Evolutionary conservation across 2,888 invertebrate genomes (phyloP).

Genomic region (Xanthorhoe designata): DNA sequence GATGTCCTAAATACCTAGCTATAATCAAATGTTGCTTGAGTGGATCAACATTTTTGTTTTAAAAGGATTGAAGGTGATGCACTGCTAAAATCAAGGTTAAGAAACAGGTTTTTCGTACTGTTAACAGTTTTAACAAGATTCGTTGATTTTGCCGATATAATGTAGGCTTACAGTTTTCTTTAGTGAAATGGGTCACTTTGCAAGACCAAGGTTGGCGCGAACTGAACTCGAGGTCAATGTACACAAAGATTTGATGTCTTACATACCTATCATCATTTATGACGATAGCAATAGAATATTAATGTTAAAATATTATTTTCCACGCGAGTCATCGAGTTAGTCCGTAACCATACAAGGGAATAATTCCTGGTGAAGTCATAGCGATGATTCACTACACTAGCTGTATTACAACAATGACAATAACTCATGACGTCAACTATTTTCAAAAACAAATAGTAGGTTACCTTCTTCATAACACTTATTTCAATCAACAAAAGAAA

Average conservation of each 20-base stretch:
- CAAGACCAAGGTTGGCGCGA: conserved; percentile 42
- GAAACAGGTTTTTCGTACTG: neutral
- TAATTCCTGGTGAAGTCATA: conserved; percentile 51
- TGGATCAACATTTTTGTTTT: conserved; percentile 11
- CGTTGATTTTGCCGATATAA: conserved; percentile 10
- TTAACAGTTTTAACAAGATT: neutral
- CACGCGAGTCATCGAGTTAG: conserved; percentile 35
- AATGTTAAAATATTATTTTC: neutral
- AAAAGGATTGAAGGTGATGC: neutral
- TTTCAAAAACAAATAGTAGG: neutral
- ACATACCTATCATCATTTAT: conserved; percentile 70
- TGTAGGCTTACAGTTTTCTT: conserved; percentile 1
- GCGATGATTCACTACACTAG: conserved; percentile 47
- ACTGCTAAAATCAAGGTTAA: conserved; percentile 7
- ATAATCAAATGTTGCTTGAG: conserved; percentile 52
- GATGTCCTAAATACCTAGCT: conserved; percentile 77
- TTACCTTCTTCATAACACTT: neutral
- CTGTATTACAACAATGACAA: conserved; percentile 14
- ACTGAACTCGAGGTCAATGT: conserved; percentile 72
- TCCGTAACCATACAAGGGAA: conserved; percentile 34
- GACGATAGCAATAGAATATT: too few species aligned
- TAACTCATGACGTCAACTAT: conserved; percentile 1
- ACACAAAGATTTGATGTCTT: conserved; percentile 75
- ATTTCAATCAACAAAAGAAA: neutral
- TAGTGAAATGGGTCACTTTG: conserved; percentile 29